phyloP scores from a whole-genome alignment of 2,888 invertebrate species.

The Lomographa bimaculata region DNA sequence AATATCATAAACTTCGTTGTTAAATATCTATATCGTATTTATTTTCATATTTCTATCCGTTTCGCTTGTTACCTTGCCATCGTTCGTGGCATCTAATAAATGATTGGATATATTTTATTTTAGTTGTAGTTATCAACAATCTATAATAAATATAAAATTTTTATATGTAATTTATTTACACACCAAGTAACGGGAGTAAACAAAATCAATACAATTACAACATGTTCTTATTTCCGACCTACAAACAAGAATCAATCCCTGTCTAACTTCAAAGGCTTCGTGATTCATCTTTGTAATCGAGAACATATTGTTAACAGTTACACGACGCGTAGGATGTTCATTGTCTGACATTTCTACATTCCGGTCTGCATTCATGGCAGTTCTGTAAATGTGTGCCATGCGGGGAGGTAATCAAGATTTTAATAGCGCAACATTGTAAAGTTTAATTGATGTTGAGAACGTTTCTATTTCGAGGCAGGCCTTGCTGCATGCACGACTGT shows the following conservation, averaged over 20 bases:
- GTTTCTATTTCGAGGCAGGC: conserved; percentile 27
- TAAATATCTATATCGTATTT: conserved; percentile 15
- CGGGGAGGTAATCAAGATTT: conserved; percentile 22
- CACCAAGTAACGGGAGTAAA: conserved; percentile 4
- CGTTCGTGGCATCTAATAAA: too few relatives aligned
- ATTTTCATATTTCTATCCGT: conserved; percentile 1
- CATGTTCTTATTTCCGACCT: conserved; percentile 13
- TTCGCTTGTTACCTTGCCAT: background rate
- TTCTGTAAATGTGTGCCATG: conserved; percentile 28
- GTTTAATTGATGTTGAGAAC: conserved; percentile 30
- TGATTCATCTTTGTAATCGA: conserved; percentile 34
- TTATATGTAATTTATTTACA: too few relatives aligned
- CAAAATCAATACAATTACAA: conserved; percentile 5
- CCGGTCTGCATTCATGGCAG: conserved; percentile 28
- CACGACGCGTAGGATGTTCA: conserved; percentile 28
- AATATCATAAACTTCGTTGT: conserved; percentile 18
- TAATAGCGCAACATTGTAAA: conserved; percentile 19
- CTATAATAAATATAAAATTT: too few relatives aligned
- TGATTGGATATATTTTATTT: too few relatives aligned
- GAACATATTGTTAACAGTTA: conserved; percentile 34
- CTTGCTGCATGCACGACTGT: conserved; percentile 34
- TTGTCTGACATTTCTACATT: conserved; percentile 28
- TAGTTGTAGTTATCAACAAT: too few relatives aligned
- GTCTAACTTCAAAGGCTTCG: conserved; percentile 30
- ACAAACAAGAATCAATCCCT: conserved; percentile 33